These are phyloP conservation scores for Agonopterix arenella DNA, from an alignment of 2,888 invertebrate genomes.

Conservation along the genomic window DNA sequence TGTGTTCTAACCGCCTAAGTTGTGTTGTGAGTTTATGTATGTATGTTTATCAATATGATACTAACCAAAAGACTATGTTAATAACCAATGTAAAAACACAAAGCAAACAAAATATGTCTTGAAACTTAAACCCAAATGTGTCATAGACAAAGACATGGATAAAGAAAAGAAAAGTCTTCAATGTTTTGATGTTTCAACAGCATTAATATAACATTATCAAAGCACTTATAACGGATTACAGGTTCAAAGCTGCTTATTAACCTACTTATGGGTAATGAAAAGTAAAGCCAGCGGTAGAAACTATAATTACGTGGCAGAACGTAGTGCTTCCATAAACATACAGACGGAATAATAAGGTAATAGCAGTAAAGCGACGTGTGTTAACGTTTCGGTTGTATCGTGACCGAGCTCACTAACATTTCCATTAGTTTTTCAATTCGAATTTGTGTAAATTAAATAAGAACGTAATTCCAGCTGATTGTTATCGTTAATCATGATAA, in stretches of 20 bases:
- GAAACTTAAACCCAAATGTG: too few species aligned
- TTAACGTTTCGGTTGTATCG: conserved; percentile 48
- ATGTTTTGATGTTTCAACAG: too few species aligned
- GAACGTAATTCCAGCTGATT: conserved; percentile 31
- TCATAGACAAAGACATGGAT: too few species aligned
- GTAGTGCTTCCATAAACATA: conserved; percentile 38
- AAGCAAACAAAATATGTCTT: too few species aligned
- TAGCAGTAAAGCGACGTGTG: conserved; percentile 33
- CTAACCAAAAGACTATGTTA: too few species aligned
- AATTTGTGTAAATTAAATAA: conserved; percentile 46
- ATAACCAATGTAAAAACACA: too few species aligned
- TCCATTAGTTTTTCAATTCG: conserved; percentile 50
- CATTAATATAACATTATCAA: too few species aligned
- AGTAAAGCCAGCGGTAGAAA: conserved; percentile 35
- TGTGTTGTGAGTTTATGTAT: too few species aligned
- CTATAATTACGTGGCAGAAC: conserved; percentile 41
- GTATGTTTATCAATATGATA: too few species aligned
- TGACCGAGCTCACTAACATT: conserved; percentile 52
- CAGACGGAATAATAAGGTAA: conserved; percentile 40
- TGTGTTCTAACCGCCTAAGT: too few species aligned
- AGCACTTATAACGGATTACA: background rate
- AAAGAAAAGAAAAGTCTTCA: too few species aligned
- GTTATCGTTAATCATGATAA: conserved; percentile 30
- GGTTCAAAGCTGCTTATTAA: conserved; percentile 26
- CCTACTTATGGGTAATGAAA: conserved; percentile 27